Base-by-base conservation (phyloP, 2,888 invertebrate genomes). In the Autographa gamma region DNA sequence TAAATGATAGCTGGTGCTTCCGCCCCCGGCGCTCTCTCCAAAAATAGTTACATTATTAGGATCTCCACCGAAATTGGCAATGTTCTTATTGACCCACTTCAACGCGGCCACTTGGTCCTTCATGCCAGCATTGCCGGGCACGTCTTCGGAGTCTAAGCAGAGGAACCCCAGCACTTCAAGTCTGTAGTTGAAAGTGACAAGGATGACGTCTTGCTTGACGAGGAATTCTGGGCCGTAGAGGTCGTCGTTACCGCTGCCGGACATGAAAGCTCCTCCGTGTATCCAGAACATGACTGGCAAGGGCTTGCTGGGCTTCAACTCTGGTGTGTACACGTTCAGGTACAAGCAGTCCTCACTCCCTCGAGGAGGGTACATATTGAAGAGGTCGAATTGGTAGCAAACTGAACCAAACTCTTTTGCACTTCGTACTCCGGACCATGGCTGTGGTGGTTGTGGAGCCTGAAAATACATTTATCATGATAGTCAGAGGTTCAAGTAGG, bases 281-380 rank as follows among this genome's bases (percentile, higher is more conserved):
- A 87, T 81, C 82, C 82, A 87, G 25, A 87, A 73, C 87, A 87
- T 87, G 6, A 87, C 87, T 8, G 87, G 86, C 1, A 84, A 59
- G 32, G 77, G 79, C 11, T 77, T 71, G 9, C 69, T 66, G 0
- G 88, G 83, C 11, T 80, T 78, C 0, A 86, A 2, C 11, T 84
- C 58, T 34, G 88, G 88, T 1, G 88, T 82, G 59, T 89, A 89
- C 8, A 89, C 86, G 48, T 89, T 89, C 2, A 89, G 78, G 34
- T 87, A 89, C 11, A 89, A 76, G 32, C 88, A 89, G 65, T 89
- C 83, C 63, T 76, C 89, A 78, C 60, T 80, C 9, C 83, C 84
- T 97, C 97, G 90, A 98, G 98, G 63, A n/a, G 48, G 48, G 48
- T 48, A 48, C 31, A 58, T 60, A 18, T 62, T 65, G 9, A 79